These are phyloP conservation scores for Nephrotoma appendiculata DNA, from an alignment of 2,888 invertebrate species.

Conservation along the genomic window DNA sequence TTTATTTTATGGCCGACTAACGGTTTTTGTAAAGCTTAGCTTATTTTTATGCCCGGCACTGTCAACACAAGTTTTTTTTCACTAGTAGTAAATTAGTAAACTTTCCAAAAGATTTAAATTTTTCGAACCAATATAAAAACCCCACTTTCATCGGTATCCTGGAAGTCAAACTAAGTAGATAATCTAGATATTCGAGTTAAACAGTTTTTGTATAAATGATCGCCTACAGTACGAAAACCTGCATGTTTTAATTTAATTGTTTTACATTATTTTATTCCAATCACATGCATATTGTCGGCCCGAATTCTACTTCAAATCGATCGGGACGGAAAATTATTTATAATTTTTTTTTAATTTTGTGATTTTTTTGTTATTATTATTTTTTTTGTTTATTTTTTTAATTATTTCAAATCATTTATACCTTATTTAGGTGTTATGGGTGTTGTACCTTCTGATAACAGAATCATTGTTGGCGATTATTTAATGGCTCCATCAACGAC, in stretches of 20 bases:
- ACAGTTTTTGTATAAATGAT: not conserved
- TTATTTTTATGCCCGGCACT: too few species aligned
- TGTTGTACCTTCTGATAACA: slow-evolving; percentile 44
- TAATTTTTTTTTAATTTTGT: not conserved
- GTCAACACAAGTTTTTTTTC: too few species aligned
- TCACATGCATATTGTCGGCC: not conserved
- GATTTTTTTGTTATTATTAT: not conserved
- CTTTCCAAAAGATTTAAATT: too few species aligned
- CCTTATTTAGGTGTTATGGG: slow-evolving; percentile 41
- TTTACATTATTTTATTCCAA: not conserved
- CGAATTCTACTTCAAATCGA: not conserved
- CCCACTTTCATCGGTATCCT: too few species aligned
- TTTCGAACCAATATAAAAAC: too few species aligned
- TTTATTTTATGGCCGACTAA: too few species aligned
- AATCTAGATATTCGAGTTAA: too few species aligned
- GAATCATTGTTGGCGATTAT: slow-evolving; percentile 48
- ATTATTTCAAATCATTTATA: not conserved
- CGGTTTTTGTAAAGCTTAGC: too few species aligned
- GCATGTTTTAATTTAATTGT: not conserved
- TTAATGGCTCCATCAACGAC: slow-evolving; percentile 40
- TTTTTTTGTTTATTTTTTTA: not conserved
- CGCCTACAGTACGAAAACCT: not conserved
- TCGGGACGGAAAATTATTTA: not conserved
- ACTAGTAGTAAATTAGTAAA: too few species aligned
- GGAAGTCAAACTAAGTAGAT: too few species aligned